phyloP scores from a whole-genome alignment of 2,888 invertebrate species.

The Lochmaea capreae region DNA sequence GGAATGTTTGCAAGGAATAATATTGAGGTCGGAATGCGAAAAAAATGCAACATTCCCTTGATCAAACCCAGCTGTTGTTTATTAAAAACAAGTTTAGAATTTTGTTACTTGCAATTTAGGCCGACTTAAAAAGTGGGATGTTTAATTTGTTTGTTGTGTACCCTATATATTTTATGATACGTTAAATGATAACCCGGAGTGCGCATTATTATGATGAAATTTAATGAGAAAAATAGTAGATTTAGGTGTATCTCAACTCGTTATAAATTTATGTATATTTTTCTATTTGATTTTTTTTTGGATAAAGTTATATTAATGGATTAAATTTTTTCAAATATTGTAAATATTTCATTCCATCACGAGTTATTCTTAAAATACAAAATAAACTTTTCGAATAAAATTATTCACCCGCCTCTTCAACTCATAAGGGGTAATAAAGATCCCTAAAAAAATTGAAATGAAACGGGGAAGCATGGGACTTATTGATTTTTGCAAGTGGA shows the following conservation, averaged over 20 bases:
- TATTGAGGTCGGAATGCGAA: constrained; percentile 29
- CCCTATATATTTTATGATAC: constrained; percentile 13
- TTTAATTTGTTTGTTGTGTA: not conserved
- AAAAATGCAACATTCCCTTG: constrained; percentile 23
- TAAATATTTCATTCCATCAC: no score
- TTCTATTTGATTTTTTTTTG: no score
- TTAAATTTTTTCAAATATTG: no score
- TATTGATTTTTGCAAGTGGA: no score
- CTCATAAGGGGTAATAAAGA: no score
- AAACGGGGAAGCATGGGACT: no score
- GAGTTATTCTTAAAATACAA: no score
- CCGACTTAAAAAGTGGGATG: constrained; percentile 2
- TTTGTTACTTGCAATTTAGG: not conserved
- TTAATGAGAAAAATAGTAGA: not conserved
- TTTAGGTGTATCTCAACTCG: not conserved
- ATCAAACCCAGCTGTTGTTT: constrained; percentile 32
- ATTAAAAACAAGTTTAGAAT: constrained; percentile 3
- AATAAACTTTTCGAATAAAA: no score
- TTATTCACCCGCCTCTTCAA: no score
- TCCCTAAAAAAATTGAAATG: no score
- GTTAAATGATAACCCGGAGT: not conserved
- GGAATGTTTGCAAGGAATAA: constrained; percentile 15
- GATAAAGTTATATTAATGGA: no score
- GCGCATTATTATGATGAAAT: not conserved
- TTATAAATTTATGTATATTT: no score